Evolutionary conservation across 1,140 invertebrate species (phyloP).

Genomic region (Cataglyphis hispanica): DNA sequence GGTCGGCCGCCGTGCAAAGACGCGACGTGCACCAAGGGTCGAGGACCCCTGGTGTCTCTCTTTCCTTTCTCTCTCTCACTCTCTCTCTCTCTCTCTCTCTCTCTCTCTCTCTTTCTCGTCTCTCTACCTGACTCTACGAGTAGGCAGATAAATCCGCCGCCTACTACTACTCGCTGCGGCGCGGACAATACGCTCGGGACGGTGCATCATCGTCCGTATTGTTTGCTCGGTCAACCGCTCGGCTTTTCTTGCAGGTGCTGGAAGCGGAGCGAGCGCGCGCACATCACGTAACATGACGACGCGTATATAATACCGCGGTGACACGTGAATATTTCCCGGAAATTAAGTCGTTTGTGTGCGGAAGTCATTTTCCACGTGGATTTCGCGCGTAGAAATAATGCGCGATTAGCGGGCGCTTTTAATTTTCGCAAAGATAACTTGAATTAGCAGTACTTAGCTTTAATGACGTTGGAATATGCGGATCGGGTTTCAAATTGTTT

Average conservation of each 20-base stretch:
- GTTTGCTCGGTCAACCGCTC: conserved; percentile 76
- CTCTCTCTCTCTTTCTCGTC: conserved; percentile 24
- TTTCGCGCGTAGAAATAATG: conserved; percentile 7
- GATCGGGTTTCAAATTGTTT: background rate
- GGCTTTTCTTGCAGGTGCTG: conserved; percentile 75
- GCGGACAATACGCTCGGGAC: conserved; percentile 75
- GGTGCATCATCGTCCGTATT: conserved; percentile 80
- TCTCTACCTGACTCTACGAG: conserved; percentile 78
- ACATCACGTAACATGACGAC: conserved; percentile 10
- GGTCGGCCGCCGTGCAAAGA: conserved; percentile 32
- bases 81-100: too few relatives aligned
- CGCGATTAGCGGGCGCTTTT: conserved; percentile 14
- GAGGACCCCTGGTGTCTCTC: conserved; percentile 69
- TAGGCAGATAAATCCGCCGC: conserved; percentile 79
- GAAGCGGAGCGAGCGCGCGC: conserved; percentile 52
- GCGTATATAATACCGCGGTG: background rate
- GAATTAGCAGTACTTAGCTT: conserved; percentile 1
- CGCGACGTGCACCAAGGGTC: conserved; percentile 69
- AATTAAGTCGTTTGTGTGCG: conserved; percentile 41
- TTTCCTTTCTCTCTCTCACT: conserved; percentile 31
- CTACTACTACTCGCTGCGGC: conserved; percentile 73
- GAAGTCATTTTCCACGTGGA: conserved; percentile 9
- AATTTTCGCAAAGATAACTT: conserved; percentile 17
- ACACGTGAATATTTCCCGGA: conserved; percentile 30
- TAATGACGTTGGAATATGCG: conserved; percentile 42